Evolutionary conservation across 1,140 invertebrate species (phyloP).

Genomic region (Dendrolimus punctatus): DNA sequence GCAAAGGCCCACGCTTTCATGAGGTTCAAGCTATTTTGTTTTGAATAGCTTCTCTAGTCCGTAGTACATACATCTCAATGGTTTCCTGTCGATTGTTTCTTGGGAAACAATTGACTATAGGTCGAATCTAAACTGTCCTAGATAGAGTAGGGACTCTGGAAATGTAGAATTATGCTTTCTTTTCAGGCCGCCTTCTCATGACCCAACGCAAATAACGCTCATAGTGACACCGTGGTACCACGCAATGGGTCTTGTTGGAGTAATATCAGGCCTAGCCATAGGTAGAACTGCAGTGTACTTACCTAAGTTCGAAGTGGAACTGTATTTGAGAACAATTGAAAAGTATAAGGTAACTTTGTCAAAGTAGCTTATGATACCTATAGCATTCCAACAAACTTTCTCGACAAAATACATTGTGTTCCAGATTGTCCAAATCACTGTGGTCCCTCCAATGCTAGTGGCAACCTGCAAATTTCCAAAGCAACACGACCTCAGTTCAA

Average conservation of each 20-base stretch:
- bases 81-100: too few species aligned
- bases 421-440: conserved; percentile 66
- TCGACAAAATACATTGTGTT: conserved; percentile 7
- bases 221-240: conserved; percentile 63
- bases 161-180: not conserved
- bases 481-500: conserved; percentile 63
- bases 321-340: conserved; percentile 72
- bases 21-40: too few species aligned
- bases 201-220: conserved; percentile 18
- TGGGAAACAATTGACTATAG: too few species aligned
- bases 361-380: too few species aligned
- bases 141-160: too few species aligned
- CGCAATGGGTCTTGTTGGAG: conserved; percentile 46
- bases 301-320: conserved; percentile 74
- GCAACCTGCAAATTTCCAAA: conserved; percentile 72
- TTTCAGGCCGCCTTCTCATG: conserved; percentile 8
- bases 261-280: conserved; percentile 23
- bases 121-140: too few species aligned
- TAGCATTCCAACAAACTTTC: too few species aligned
- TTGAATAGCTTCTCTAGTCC: too few species aligned
- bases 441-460: conserved; percentile 74
- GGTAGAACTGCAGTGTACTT: conserved; percentile 63
- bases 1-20: too few species aligned
- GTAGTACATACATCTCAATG: too few species aligned
- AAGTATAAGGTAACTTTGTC: conserved; percentile 40